Evolutionary conservation across 2,113 vertebrate genomes (phyloP).

Genomic region (Oreochromis tanganicae): DNA sequence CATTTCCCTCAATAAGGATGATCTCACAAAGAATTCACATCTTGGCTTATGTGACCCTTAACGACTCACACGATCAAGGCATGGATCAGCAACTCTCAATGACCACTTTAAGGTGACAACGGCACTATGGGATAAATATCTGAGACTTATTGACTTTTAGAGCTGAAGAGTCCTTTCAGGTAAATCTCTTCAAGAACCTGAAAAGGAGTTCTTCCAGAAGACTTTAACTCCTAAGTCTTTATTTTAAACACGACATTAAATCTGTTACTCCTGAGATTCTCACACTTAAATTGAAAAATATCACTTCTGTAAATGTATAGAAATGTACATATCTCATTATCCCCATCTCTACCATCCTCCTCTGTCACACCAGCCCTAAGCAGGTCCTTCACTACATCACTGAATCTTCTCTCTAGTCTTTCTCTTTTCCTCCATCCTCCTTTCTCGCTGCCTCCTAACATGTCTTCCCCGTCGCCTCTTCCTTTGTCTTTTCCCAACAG

Average conservation of each 20-base stretch:
- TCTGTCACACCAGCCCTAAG: background rate
- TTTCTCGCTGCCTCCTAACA: background rate
- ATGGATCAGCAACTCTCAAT: background rate
- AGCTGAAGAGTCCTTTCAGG: background rate
- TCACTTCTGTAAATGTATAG: background rate
- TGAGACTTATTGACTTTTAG: background rate
- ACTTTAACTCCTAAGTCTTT: background rate
- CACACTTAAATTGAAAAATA: fast-evolving
- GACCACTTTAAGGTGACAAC: background rate
- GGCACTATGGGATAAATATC: background rate
- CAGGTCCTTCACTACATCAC: background rate
- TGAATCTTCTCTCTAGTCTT: background rate
- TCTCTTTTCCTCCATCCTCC: background rate
- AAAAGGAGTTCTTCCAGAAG: background rate
- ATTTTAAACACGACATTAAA: fast-evolving
- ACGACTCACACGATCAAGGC: fast-evolving
- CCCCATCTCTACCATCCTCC: background rate
- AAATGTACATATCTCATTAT: background rate
- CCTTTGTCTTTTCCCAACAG: background rate
- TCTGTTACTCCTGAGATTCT: background rate
- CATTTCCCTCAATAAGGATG: background rate
- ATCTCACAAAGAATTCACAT: background rate
- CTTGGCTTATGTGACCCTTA: background rate
- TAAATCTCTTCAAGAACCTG: background rate
- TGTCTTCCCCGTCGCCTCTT: background rate